A percentile compares a stretch with the other conserved stretches of the same genome.
phyloP scores from a whole-genome alignment of 2,888 invertebrate species.

The Eilema griseolum region DNA sequence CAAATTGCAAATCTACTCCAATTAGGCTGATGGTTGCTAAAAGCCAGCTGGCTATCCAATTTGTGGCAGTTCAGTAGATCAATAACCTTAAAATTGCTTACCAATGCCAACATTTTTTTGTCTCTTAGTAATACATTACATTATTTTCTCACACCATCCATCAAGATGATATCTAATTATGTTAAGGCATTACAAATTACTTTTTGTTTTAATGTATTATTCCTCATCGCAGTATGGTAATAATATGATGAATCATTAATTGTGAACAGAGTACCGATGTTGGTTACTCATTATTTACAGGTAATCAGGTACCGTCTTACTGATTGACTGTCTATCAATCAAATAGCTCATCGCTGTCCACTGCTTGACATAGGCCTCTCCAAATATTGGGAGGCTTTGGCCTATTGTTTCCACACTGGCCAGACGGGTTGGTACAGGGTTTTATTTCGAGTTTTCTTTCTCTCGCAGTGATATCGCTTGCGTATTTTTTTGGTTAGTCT shows the following conservation, averaged over 20 bases:
- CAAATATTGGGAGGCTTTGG: too few species aligned
- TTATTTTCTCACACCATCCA: slow-evolving; percentile 65
- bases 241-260: slow-evolving; percentile 15
- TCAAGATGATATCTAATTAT: slow-evolving; percentile 69
- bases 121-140: slow-evolving; percentile 43
- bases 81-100: slow-evolving; percentile 50
- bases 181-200: slow-evolving; percentile 64
- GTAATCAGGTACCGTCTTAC: neutral
- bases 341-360: too few species aligned
- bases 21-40: slow-evolving; percentile 29
- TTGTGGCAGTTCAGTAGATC: slow-evolving; percentile 38
- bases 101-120: slow-evolving; percentile 50
- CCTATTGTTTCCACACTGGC: too few species aligned
- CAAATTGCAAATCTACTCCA: slow-evolving; percentile 20
- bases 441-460: too few species aligned
- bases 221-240: slow-evolving; percentile 26
- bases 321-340: neutral
- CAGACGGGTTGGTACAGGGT: too few species aligned
- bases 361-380: too few species aligned
- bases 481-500: too few species aligned
- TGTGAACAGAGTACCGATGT: neutral
- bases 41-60: slow-evolving; percentile 30
- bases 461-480: too few species aligned
- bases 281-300: neutral
- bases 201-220: slow-evolving; percentile 54